These are phyloP conservation scores for Stylophora pistillata DNA, from an alignment of 64 coral and sea anemone species.

Conservation along the genomic window DNA sequence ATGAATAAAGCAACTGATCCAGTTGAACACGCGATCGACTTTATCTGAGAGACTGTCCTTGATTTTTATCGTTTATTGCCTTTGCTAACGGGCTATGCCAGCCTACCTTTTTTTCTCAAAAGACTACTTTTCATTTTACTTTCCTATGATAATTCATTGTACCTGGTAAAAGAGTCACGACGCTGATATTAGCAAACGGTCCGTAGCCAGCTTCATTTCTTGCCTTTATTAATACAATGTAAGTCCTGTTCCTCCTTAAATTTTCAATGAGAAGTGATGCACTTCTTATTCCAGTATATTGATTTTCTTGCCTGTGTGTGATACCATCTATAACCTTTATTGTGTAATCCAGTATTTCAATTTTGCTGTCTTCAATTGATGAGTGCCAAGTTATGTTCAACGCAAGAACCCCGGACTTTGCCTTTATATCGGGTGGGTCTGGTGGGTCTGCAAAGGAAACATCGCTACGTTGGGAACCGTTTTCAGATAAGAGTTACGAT, in stretches of 20 bases:
- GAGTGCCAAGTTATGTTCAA: conserved; percentile 9
- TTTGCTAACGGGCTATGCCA: too few relatives aligned
- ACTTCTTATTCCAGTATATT: background rate
- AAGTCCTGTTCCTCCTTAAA: conserved; percentile 27
- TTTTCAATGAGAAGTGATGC: background rate
- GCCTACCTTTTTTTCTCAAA: too few relatives aligned
- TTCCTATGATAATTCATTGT: too few relatives aligned
- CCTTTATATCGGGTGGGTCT: background rate
- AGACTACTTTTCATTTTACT: too few relatives aligned
- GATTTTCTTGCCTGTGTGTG: background rate
- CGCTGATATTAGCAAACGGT: conserved; percentile 9
- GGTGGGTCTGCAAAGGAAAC: conserved; percentile 21
- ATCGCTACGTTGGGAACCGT: background rate
- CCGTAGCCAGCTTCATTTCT: conserved; percentile 39
- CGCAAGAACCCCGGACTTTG: background rate
- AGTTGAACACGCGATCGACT: too few relatives aligned
- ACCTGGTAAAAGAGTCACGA: background rate
- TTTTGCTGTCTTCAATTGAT: conserved; percentile 6
- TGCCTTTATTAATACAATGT: background rate
- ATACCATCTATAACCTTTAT: conserved; percentile 10
- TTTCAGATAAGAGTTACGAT: too few relatives aligned
- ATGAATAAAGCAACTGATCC: too few relatives aligned
- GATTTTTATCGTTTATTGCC: too few relatives aligned
- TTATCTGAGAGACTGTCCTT: too few relatives aligned
- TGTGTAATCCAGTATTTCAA: conserved; percentile 14